Conservation (phyloP, 2,888 invertebrate genomes). For the Ctena decussata region DNA sequence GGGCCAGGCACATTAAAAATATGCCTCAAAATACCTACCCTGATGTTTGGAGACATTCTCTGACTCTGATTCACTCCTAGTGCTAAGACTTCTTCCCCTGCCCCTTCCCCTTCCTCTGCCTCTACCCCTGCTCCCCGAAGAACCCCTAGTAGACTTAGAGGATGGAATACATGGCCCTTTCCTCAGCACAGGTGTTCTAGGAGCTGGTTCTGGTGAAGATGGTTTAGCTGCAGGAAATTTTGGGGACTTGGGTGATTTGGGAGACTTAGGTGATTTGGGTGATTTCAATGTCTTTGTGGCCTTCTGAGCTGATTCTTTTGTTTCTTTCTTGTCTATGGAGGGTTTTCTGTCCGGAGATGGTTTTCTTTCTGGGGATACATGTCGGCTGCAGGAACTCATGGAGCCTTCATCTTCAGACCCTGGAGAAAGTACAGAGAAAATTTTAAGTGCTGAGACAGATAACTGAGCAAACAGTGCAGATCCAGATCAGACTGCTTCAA, state of each 20-base stretch:
- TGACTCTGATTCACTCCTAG: constrained; percentile 72
- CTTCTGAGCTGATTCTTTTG: constrained; percentile 38
- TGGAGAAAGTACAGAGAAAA: constrained; percentile 7
- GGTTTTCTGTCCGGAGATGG: constrained; percentile 7
- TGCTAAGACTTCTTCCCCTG: constrained; percentile 62
- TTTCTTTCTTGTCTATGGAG: constrained; percentile 20
- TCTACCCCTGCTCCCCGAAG: constrained; percentile 65
- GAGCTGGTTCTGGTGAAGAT: constrained; percentile 27
- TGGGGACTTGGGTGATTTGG: constrained; percentile 27
- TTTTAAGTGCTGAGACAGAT: no score
- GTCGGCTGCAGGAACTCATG: constrained; percentile 36
- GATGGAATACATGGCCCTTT: constrained; percentile 61
- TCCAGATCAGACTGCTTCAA: no score
- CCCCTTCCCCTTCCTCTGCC: constrained; percentile 74
- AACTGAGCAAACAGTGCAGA: no score
- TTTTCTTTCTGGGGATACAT: constrained; percentile 40
- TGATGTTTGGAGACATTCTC: constrained; percentile 43
- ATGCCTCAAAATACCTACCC: neutral
- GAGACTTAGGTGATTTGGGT: constrained; percentile 45
- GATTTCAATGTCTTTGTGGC: constrained; percentile 32
- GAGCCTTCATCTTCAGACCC: constrained; percentile 54
- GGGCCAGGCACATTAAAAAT: no score
- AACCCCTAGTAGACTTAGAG: constrained; percentile 28
- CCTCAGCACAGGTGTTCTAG: constrained; percentile 41
- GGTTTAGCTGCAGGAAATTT: constrained; percentile 29